These are phyloP conservation scores for Anarsia innoxiella DNA, from an alignment of 2,888 invertebrate species.

Conservation along the genomic window DNA sequence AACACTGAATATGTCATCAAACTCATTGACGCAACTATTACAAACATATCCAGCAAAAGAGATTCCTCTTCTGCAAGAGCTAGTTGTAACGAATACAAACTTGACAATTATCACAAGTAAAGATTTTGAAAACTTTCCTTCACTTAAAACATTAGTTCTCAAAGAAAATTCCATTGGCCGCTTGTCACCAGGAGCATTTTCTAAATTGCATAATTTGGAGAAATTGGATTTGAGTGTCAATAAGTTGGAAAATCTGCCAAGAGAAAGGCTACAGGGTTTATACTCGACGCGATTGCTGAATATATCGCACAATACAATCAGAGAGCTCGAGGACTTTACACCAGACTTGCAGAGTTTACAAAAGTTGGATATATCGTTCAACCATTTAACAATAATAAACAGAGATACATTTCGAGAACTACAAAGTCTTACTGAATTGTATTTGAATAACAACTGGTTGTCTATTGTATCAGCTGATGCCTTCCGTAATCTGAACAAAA, in stretches of 20 bases:
- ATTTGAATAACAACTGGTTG: conserved; percentile 89
- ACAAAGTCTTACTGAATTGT: conserved; percentile 84
- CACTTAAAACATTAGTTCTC: conserved; percentile 83
- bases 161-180: conserved; percentile 83
- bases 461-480: conserved; percentile 85
- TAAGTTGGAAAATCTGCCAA: conserved; percentile 87
- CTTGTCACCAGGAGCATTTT: conserved; percentile 90
- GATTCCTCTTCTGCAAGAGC: conserved; percentile 86
- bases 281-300: conserved; percentile 83
- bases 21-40: conserved; percentile 85
- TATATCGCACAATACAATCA: conserved; percentile 87
- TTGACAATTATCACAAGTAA: conserved; percentile 87
- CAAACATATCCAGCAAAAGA: conserved; percentile 81
- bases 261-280: conserved; percentile 88
- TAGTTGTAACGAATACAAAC: conserved; percentile 86
- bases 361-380: conserved; percentile 87
- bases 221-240: conserved; percentile 88
- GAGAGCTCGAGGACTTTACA: conserved; percentile 88
- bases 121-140: conserved; percentile 89
- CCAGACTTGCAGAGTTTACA: conserved; percentile 84
- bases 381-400: conserved; percentile 85
- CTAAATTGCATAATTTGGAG: conserved; percentile 82
- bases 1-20: conserved; percentile 88
- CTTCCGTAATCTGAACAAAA: conserved; percentile 84
- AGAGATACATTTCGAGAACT: conserved; percentile 85